Base-by-base conservation (phyloP, 2,113 vertebrate species). In the Rattus rattus region DNA sequence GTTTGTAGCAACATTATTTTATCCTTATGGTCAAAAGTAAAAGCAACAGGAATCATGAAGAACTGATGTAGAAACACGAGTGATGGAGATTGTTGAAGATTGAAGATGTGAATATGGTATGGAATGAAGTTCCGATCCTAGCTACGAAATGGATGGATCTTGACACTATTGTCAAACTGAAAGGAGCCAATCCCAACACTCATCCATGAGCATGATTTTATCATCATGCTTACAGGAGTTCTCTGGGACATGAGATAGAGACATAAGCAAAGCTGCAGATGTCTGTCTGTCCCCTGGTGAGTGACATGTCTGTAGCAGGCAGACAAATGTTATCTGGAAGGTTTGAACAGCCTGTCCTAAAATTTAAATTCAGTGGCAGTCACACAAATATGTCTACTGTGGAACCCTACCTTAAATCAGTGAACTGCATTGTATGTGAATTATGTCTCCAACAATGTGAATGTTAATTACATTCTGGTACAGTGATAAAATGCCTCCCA, bases 241-340 rank as follows among this genome's bases (percentile, higher is more conserved):
- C 61, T 81, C 24, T 16, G 26, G 36, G 24, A 8, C 14, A 54
- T 33, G 4, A 87, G 47, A 61, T 3, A 54, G 2, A 52, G 1
- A 59, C 7, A 72, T 17, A 61, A 36, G 30, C 22, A 76, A 30
- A 67, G 13, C 0, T 47, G 30, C 16, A 39, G 39, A 6, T 54
- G 14, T 9, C 49, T 73, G 17, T 3, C 1, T 75, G 14, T 7
- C 1, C 0, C 39, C 30, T 16, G 3, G 13, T 3, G 0, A 20
- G 22, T 80, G 17, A 61, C 5, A 69, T 13, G 28, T 69, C 65
- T 69, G 65, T 33, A 33, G 1, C n/a, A n/a, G 36, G 7, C 9
- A 33, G 14, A 33, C 1, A 10, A n/a, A 47, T 1, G 10, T 16
- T 63, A 70, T 56, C 3, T 0, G 47, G 5, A 30, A 24, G 65